Evolutionary conservation across 2,113 vertebrate species (phyloP).

Genomic region (Xenopus laevis): DNA sequence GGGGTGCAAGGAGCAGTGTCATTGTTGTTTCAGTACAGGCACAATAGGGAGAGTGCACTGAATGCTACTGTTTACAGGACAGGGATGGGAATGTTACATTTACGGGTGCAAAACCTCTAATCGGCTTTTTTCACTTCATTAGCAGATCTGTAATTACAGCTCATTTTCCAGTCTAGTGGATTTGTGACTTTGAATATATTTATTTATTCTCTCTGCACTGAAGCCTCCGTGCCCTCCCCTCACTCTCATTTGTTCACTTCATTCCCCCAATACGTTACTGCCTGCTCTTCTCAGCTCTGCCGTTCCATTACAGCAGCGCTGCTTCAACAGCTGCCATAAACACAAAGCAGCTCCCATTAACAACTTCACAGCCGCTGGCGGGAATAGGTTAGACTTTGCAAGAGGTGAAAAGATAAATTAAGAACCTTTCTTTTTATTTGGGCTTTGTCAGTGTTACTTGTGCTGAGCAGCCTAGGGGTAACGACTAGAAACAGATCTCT

Average conservation of each 20-base stretch:
- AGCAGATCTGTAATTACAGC: constrained; percentile 23
- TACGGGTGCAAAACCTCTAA: not conserved
- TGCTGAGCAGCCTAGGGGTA: no score
- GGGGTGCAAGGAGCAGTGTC: no score
- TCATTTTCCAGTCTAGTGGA: constrained; percentile 19
- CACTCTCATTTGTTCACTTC: not conserved
- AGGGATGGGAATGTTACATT: not conserved
- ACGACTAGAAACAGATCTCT: no score
- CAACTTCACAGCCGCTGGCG: no score
- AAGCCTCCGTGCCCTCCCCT: not conserved
- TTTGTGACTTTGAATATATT: constrained; percentile 4
- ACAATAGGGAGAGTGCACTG: not conserved
- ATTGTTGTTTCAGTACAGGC: no score
- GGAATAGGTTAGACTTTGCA: no score
- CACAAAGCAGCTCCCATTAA: no score
- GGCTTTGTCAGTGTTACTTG: no score
- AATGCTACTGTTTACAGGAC: not conserved
- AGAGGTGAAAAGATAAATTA: no score
- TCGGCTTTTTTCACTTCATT: constrained; percentile 16
- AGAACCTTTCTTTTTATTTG: no score
- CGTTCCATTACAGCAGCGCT: no score
- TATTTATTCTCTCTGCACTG: not conserved
- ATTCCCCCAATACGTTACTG: not conserved
- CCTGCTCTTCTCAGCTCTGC: not conserved
- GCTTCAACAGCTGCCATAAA: no score